Percentiles rank a stretch among this genome's conserved stretches.
These are phyloP conservation scores for Cheilosia impressa DNA, from an alignment of 2,888 invertebrate genomes.

Conservation along the genomic window DNA sequence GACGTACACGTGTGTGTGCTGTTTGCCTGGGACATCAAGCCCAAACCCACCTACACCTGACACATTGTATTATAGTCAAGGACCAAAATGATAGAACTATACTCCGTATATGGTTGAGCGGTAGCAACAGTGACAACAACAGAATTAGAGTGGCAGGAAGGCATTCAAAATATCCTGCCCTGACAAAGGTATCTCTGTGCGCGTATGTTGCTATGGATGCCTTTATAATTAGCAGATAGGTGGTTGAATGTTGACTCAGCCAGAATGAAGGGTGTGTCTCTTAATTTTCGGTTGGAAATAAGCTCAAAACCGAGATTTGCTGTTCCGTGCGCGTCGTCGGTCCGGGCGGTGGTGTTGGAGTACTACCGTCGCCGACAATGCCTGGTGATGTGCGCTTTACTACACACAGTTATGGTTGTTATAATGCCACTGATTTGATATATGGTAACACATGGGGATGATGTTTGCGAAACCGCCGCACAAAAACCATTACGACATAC, in stretches of 20 bases:
- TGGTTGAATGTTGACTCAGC: slow-evolving; percentile 45
- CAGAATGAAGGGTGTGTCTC: slow-evolving; percentile 57
- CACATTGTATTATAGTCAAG: slow-evolving; percentile 37
- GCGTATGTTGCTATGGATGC: slow-evolving; percentile 45
- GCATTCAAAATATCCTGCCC: slow-evolving; percentile 28
- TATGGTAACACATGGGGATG: slow-evolving; percentile 69
- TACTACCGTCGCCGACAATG: neutral
- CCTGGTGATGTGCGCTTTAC: slow-evolving; percentile 16
- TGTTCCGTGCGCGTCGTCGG: slow-evolving; percentile 16
- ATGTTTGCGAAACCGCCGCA: slow-evolving; percentile 60
- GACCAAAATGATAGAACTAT: slow-evolving; percentile 16
- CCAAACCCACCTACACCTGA: slow-evolving; percentile 33
- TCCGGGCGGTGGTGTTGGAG: neutral
- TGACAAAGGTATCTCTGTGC: slow-evolving; percentile 40
- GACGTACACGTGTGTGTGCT: neutral
- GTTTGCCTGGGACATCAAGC: neutral
- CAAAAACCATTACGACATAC: slow-evolving; percentile 54
- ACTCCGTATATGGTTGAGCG: slow-evolving; percentile 1
- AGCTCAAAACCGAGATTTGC: slow-evolving; percentile 61
- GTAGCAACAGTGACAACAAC: slow-evolving; percentile 29
- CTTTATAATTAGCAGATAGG: slow-evolving; percentile 60
- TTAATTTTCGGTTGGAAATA: slow-evolving; percentile 62
- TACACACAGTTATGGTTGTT: slow-evolving; percentile 56
- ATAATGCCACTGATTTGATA: slow-evolving; percentile 67
- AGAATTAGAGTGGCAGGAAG: slow-evolving; percentile 25